phyloP scores from a whole-genome alignment of 1,140 invertebrate genomes.

The Drosophila rufa region DNA sequence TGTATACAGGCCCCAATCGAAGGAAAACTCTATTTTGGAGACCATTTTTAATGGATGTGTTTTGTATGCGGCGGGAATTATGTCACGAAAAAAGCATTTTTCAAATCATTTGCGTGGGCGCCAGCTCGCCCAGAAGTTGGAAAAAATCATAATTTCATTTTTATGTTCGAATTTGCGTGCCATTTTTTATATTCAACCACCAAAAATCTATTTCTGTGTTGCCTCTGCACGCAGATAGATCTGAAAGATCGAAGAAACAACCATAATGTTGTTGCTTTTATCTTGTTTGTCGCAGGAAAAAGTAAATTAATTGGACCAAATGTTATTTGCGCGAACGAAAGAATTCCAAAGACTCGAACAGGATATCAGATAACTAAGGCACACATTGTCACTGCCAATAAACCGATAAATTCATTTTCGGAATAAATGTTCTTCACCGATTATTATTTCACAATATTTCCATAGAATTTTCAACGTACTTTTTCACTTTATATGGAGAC shows the following conservation, averaged over 20 bases:
- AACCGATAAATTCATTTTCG: slow-evolving; percentile 16
- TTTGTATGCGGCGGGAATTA: slow-evolving; percentile 38
- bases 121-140: slow-evolving; percentile 30
- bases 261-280: not conserved
- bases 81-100: slow-evolving; percentile 64
- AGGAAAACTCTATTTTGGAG: slow-evolving; percentile 18
- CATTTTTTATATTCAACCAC: slow-evolving; percentile 67
- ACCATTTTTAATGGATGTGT: slow-evolving; percentile 43
- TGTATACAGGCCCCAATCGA: not conserved
- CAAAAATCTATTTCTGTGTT: slow-evolving; percentile 63
- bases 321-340: slow-evolving; percentile 32
- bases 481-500: slow-evolving; percentile 27
- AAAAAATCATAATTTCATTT: slow-evolving; percentile 76
- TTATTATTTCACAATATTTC: slow-evolving; percentile 27
- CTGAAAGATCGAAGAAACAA: slow-evolving; percentile 44
- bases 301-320: slow-evolving; percentile 76
- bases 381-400: slow-evolving; percentile 18
- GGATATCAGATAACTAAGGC: slow-evolving; percentile 39
- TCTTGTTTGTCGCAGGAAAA: slow-evolving; percentile 38
- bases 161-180: slow-evolving; percentile 63
- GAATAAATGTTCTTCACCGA: not conserved
- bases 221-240: slow-evolving; percentile 23
- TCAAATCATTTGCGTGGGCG: slow-evolving; percentile 53
- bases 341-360: slow-evolving; percentile 28
- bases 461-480: slow-evolving; percentile 31